phyloP scores from a whole-genome alignment of 2,113 vertebrate species.

The Gobio gobio region DNA sequence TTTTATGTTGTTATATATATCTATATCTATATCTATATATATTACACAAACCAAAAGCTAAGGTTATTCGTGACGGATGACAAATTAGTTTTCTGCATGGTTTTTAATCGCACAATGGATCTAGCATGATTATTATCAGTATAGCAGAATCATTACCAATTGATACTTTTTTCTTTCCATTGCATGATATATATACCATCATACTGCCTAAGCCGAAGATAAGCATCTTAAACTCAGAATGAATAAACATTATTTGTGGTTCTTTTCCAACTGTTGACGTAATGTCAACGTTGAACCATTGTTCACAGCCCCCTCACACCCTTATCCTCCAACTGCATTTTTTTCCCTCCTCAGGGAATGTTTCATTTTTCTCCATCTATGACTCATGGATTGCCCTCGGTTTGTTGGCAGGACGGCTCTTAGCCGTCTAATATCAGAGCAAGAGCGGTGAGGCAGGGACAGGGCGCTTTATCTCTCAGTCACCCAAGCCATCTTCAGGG shows the following conservation, averaged over 20 bases:
- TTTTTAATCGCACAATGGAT: not conserved
- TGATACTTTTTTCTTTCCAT: not conserved
- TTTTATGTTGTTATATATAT: no score
- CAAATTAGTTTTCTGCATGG: no score
- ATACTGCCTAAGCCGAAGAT: not conserved
- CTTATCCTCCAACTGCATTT: constrained; percentile 13
- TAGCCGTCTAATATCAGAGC: constrained; percentile 25
- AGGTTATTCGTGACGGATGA: no score
- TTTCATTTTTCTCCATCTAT: constrained; percentile 36
- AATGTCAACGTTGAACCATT: constrained; percentile 21
- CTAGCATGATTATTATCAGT: not conserved
- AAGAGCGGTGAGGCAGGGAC: constrained; percentile 26
- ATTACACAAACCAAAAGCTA: no score
- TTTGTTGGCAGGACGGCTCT: not conserved
- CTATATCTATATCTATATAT: no score
- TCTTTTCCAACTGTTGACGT: constrained; percentile 11
- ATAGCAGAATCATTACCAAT: not conserved
- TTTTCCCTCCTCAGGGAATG: constrained; percentile 1
- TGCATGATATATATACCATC: not conserved
- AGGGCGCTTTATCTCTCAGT: constrained; percentile 32
- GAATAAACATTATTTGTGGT: not conserved
- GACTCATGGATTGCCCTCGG: constrained; percentile 50
- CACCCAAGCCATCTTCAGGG: constrained; percentile 15
- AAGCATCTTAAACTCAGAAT: not conserved
- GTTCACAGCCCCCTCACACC: constrained; percentile 13